phyloP scores from a whole-genome alignment of 2,888 invertebrate species.

The Tenthredo notha region DNA sequence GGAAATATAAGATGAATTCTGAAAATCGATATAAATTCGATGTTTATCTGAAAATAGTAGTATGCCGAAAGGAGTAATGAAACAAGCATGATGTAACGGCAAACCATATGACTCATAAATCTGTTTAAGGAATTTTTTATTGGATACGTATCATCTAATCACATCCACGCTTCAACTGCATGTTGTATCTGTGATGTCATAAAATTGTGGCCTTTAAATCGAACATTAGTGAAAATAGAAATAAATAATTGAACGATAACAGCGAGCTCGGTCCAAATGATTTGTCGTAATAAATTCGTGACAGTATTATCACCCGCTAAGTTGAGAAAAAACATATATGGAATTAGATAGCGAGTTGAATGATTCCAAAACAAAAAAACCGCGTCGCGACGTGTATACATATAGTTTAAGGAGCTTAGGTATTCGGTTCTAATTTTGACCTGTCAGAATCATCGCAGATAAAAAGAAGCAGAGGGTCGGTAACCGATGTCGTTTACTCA shows the following conservation, averaged over 20 bases:
- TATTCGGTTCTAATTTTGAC: constrained; percentile 34
- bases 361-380: background rate
- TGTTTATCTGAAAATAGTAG: background rate
- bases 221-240: background rate
- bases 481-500: constrained; percentile 19
- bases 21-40: background rate
- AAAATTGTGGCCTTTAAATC: background rate
- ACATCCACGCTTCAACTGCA: background rate
- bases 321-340: background rate
- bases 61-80: background rate
- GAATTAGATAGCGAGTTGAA: background rate
- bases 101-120: background rate
- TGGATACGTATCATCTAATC: constrained; percentile 8
- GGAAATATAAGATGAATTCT: background rate
- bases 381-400: background rate
- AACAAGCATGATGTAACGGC: background rate
- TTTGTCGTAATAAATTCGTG: background rate
- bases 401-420: background rate
- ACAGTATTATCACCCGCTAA: background rate
- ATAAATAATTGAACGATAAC: background rate
- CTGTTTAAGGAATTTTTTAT: background rate
- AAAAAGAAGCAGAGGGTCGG: background rate
- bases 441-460: constrained; percentile 9
- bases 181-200: background rate
- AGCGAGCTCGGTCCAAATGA: background rate